phyloP scores from a whole-genome alignment of 1,140 invertebrate species.

The Anagrus nilaparvatae region DNA sequence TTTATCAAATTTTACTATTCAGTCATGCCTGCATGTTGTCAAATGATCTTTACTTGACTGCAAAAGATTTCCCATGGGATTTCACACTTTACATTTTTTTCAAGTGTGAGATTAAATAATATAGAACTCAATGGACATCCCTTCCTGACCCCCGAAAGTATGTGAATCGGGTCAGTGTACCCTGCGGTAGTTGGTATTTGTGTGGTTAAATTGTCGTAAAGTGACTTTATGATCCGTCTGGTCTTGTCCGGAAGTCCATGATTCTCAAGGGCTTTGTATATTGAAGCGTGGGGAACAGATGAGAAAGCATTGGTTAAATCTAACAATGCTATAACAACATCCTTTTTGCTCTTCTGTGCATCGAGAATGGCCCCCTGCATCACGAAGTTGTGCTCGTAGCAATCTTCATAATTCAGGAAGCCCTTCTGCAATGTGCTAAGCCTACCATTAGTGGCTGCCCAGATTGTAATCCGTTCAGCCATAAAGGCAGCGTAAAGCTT shows the following conservation, averaged over 20 bases:
- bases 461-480: conserved; percentile 11
- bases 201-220: conserved; percentile 16
- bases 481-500: conserved; percentile 28
- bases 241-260: too few species aligned
- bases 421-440: conserved; percentile 23
- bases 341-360: conserved; percentile 8
- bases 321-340: conserved; percentile 22
- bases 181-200: conserved; percentile 11
- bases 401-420: conserved; percentile 27
- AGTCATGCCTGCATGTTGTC: too few species aligned
- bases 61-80: too few species aligned
- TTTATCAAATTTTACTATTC: too few species aligned
- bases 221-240: conserved; percentile 10
- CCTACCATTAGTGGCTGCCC: neutral
- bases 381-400: conserved; percentile 30
- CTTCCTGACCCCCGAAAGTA: conserved; percentile 31
- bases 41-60: too few species aligned
- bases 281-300: conserved; percentile 21
- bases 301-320: conserved; percentile 23
- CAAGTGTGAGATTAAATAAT: conserved; percentile 35
- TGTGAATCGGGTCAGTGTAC: conserved; percentile 21
- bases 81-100: too few species aligned
- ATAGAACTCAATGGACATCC: conserved; percentile 34
- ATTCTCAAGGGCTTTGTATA: conserved; percentile 12
- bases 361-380: conserved; percentile 20